Percentiles rank a stretch among this genome's conserved stretches.
phyloP scores from a whole-genome alignment of 1,140 invertebrate genomes.

The Phortica variegata region DNA sequence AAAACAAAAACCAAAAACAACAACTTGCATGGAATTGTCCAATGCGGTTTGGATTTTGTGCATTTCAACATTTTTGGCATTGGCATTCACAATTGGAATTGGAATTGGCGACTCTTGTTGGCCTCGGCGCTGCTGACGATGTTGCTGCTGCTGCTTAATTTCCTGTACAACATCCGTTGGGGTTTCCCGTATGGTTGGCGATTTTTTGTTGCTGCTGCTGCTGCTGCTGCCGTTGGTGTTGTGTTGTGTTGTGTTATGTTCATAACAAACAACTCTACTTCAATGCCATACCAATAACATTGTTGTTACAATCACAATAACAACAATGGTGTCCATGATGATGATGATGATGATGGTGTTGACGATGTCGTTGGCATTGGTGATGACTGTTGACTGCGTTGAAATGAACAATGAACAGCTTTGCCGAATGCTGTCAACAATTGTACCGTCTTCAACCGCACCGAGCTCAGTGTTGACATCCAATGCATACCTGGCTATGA shows the following conservation, averaged over 20 bases:
- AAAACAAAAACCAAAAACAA: too few relatives aligned
- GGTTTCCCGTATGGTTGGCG: constrained; percentile 7
- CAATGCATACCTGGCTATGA: constrained; percentile 77
- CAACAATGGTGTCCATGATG: not conserved
- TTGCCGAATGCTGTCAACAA: constrained; percentile 72
- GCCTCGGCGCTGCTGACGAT: too few relatives aligned
- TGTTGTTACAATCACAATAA: constrained; percentile 2
- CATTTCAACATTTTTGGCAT: too few relatives aligned
- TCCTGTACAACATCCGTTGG: constrained; percentile 19
- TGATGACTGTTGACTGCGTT: too few relatives aligned
- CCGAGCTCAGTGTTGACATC: constrained; percentile 71
- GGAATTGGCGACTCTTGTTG: too few relatives aligned
- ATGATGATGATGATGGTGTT: too few relatives aligned
- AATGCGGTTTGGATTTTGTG: too few relatives aligned
- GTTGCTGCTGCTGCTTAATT: constrained; percentile 35
- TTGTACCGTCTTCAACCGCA: constrained; percentile 72
- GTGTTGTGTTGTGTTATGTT: too few relatives aligned
- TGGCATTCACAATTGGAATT: too few relatives aligned
- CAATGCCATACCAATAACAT: not conserved
- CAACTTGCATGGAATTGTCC: too few relatives aligned
- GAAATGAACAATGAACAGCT: too few relatives aligned
- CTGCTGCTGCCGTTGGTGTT: not conserved
- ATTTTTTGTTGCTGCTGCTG: constrained; percentile 10
- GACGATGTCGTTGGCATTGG: too few relatives aligned
- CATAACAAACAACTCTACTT: not conserved